Base-by-base conservation (phyloP, 2,797 vertebrate genomes). In the Gadopsis bispinosus region DNA sequence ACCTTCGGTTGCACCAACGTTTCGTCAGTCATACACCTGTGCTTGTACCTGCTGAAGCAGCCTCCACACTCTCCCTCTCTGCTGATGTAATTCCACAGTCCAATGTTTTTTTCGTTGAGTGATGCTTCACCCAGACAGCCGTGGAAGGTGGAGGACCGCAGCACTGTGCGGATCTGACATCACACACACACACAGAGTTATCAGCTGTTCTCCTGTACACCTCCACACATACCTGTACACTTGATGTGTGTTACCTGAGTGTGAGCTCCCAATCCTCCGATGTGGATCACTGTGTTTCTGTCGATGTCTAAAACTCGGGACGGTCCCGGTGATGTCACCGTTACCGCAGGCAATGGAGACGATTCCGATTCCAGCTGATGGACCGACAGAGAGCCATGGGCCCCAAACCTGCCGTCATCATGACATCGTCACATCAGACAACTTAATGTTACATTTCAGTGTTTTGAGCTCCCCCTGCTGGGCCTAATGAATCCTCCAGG, bases 21-120 rank as follows among this genome's bases (percentile, higher is more conserved):
- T 13, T 13, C 6, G 17, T 39, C 12, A 48, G 22, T 51, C 5
- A 8, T 48, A 5, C 62, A 72, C 20, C 2, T 51, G 20, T 19
- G 5, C 33, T 9, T 4, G 4, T 94, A 98, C 98, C 97, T 98
- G 94, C 96, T 96, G 76, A 97, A 99, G 85, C 98, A 99, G 77
- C 97, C 98, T 14, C 77, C 92, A 77, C 98, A 99, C 5, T 80
- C 86, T 17, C 98, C 97, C 72, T 97, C 95, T 77, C 96, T 95
- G 76, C 95, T 94, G 3, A 93, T 0, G 5, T 98, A 99, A 88
- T 97, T 99, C 98, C 98, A 99, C 58, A 99, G 94, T 4, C 98
- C 98, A 0, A 99, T 83, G 33, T 96, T 95, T 75, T 88, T 96
- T 71, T 98, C 97, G 2, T 99, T 97, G 56, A 99, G 86, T 0